Percentiles rank a stretch among this genome's conserved stretches.
These are phyloP conservation scores for Ptiloglossa arizonensis DNA, from an alignment of 1,140 invertebrate genomes.

Conservation along the genomic window DNA sequence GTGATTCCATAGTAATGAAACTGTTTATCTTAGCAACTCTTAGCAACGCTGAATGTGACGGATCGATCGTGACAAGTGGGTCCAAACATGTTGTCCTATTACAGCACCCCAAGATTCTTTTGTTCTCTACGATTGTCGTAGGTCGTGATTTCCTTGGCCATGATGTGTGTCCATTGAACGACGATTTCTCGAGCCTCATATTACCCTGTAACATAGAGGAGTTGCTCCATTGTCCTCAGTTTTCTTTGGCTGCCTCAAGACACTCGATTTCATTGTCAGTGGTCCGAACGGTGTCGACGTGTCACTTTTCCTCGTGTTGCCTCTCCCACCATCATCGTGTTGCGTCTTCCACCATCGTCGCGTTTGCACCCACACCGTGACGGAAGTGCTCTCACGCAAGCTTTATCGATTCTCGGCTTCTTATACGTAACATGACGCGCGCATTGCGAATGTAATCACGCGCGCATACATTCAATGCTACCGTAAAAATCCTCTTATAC, in stretches of 20 bases:
- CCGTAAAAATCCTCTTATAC: slow-evolving; percentile 18
- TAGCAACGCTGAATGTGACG: background rate
- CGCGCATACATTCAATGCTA: no score
- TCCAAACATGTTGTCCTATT: slow-evolving; percentile 74
- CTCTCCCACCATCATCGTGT: no score
- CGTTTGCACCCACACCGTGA: background rate
- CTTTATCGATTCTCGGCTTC: slow-evolving; percentile 24
- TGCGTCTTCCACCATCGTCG: background rate
- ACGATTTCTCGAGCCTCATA: slow-evolving; percentile 77
- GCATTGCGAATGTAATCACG: background rate
- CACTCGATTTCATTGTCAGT: slow-evolving; percentile 35
- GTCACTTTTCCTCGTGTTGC: no score
- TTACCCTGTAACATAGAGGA: slow-evolving; percentile 81
- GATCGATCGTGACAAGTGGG: slow-evolving; percentile 52
- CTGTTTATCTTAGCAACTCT: no score
- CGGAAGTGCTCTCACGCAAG: background rate
- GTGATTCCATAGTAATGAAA: no score
- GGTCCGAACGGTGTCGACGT: background rate
- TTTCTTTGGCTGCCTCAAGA: slow-evolving; percentile 78
- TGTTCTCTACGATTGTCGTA: slow-evolving; percentile 75
- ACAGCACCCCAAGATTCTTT: slow-evolving; percentile 78
- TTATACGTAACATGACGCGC: background rate
- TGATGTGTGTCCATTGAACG: slow-evolving; percentile 52
- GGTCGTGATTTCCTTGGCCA: slow-evolving; percentile 48
- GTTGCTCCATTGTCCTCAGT: slow-evolving; percentile 80